phyloP scores from a whole-genome alignment of 92 coral and sea anemone species.

The Epizoanthus rinbou region DNA sequence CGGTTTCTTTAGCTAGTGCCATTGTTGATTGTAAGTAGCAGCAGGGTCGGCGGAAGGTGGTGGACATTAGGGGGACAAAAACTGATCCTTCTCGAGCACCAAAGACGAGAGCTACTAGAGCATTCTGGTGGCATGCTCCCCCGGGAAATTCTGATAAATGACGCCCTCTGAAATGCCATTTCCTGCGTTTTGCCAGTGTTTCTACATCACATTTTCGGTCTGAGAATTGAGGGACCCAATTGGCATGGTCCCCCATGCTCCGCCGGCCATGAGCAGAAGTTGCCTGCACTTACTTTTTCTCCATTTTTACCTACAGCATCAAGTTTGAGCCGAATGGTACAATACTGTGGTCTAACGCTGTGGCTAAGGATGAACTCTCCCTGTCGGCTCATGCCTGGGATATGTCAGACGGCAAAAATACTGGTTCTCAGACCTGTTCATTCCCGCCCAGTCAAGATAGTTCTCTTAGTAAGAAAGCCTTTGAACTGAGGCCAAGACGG shows the following conservation, averaged over 20 bases:
- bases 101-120: too few species aligned
- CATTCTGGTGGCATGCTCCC: too few species aligned
- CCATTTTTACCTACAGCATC: neutral
- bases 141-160: too few species aligned
- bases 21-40: neutral
- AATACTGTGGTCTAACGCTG: neutral
- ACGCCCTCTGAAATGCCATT: too few species aligned
- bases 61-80: too few species aligned
- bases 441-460: slow-evolving; percentile 15
- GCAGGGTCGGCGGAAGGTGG: too few species aligned
- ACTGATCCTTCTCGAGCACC: too few species aligned
- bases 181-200: too few species aligned
- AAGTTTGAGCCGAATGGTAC: slow-evolving; percentile 30
- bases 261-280: neutral
- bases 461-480: slow-evolving; percentile 15
- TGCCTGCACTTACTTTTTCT: neutral
- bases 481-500: neutral
- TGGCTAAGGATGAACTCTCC: neutral
- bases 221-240: too few species aligned
- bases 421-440: slow-evolving; percentile 38
- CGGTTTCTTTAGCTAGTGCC: too few species aligned
- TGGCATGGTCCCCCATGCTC: too few species aligned
- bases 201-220: too few species aligned
- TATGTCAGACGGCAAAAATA: slow-evolving; percentile 30
- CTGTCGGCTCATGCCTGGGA: slow-evolving; percentile 43